Conservation (phyloP, 2,888 invertebrate species). For the Campoplex nolae region DNA sequence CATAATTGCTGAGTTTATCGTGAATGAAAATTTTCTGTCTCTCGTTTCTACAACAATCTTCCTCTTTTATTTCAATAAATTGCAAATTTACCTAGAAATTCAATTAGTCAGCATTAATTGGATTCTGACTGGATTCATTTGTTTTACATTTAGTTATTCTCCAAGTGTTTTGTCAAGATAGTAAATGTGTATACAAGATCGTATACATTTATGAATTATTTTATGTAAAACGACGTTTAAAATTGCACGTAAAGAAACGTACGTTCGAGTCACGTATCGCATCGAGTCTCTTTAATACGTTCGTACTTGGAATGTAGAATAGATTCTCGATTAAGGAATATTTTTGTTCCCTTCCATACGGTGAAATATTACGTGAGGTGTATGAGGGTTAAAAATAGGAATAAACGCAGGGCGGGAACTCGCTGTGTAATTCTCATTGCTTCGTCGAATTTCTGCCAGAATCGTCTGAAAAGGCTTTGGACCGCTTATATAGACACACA, state of each 20-base stretch:
- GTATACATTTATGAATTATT: neutral
- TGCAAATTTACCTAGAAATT: slow-evolving; percentile 20
- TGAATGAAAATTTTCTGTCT: slow-evolving; percentile 20
- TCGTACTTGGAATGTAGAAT: neutral
- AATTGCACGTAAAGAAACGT: neutral
- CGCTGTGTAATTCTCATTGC: slow-evolving; percentile 40
- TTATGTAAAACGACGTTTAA: too few species aligned
- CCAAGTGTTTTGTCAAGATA: neutral
- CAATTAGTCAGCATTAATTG: slow-evolving; percentile 45
- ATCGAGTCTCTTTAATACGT: slow-evolving; percentile 1
- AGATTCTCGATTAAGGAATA: slow-evolving; percentile 5
- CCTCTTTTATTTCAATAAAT: slow-evolving; percentile 7
- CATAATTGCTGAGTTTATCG: slow-evolving; percentile 37
- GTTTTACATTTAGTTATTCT: neutral
- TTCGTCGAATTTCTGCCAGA: slow-evolving; percentile 50
- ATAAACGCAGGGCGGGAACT: slow-evolving; percentile 11
- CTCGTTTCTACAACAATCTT: neutral
- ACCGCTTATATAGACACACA: slow-evolving; percentile 8
- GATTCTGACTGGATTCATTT: slow-evolving; percentile 22
- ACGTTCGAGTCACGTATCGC: neutral
- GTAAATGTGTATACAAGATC: neutral
- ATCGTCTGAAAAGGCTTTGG: slow-evolving; percentile 22
- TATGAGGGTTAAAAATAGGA: slow-evolving; percentile 11
- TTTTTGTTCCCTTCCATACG: slow-evolving; percentile 18
- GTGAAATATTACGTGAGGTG: slow-evolving; percentile 10